Conservation (phyloP, 2,797 vertebrate genomes). For the Megaceryle alcyon region DNA sequence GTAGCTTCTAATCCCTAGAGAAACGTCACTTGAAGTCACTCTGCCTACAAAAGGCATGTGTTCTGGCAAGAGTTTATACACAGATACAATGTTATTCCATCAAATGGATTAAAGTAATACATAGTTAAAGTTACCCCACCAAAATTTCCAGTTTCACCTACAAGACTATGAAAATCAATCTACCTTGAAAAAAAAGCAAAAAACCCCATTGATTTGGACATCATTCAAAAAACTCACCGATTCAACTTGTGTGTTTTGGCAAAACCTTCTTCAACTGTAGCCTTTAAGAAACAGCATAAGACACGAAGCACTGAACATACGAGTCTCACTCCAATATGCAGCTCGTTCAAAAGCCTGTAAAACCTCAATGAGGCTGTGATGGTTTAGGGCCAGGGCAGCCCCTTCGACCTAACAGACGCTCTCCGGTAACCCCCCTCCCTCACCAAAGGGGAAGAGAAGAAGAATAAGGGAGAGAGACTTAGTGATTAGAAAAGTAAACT, state of each 20-base stretch:
- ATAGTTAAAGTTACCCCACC: background rate
- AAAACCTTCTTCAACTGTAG: background rate
- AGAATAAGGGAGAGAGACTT: too few relatives aligned
- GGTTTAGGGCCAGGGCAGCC: too few relatives aligned
- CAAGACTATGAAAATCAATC: background rate
- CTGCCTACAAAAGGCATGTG: background rate
- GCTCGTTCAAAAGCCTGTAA: background rate
- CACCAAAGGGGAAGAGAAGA: too few relatives aligned
- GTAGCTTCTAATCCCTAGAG: background rate
- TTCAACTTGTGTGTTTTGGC: background rate
- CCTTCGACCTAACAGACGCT: too few relatives aligned
- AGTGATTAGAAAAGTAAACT: too few relatives aligned
- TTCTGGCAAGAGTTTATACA: background rate
- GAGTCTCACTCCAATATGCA: background rate
- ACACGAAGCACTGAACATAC: fast-evolving
- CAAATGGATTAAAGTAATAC: background rate
- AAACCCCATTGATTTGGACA: background rate
- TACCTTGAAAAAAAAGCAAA: background rate
- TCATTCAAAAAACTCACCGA: background rate
- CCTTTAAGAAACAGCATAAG: background rate
- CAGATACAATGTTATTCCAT: background rate
- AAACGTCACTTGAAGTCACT: background rate
- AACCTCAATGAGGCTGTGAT: background rate
- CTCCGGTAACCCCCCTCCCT: too few relatives aligned
- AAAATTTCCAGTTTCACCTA: background rate